These are phyloP conservation scores for Macaria notata DNA, from an alignment of 2,888 invertebrate genomes.

Conservation along the genomic window DNA sequence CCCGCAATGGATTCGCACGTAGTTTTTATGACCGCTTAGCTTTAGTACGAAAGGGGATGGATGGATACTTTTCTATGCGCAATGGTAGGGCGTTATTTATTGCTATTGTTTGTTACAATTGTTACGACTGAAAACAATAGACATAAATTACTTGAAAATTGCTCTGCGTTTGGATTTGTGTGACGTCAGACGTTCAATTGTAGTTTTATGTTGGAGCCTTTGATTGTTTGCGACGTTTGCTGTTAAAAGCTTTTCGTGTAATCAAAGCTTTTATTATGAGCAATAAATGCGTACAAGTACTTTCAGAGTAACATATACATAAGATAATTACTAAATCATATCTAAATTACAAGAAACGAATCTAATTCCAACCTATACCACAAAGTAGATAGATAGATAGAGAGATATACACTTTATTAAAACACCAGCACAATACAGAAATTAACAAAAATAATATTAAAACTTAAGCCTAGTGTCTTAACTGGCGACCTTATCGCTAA, in stretches of 20 bases:
- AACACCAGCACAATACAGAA: too few relatives aligned
- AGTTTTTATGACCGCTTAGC: constrained; percentile 61
- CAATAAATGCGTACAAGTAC: too few relatives aligned
- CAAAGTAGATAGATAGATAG: too few relatives aligned
- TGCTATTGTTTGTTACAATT: constrained; percentile 46
- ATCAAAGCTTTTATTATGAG: neutral
- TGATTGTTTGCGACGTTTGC: constrained; percentile 11
- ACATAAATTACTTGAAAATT: constrained; percentile 37
- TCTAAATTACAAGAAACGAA: too few relatives aligned
- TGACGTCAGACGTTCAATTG: constrained; percentile 27
- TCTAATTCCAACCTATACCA: too few relatives aligned
- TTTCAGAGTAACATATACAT: too few relatives aligned
- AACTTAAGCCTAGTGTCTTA: too few relatives aligned
- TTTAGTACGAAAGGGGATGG: constrained; percentile 49
- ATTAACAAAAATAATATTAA: too few relatives aligned
- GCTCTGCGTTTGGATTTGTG: constrained; percentile 33
- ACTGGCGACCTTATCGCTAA: too few relatives aligned
- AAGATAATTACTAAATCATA: too few relatives aligned
- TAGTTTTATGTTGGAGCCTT: constrained; percentile 3
- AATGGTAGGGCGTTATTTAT: constrained; percentile 53
- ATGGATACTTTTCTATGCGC: constrained; percentile 52
- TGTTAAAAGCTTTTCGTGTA: constrained; percentile 1
- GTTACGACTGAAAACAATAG: constrained; percentile 35
- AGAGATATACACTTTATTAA: too few relatives aligned
- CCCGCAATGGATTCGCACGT: constrained; percentile 58